Evolutionary conservation across 2,797 vertebrate genomes (phyloP), one percentile per base, ranked within the genome.

Genomic region (Enteromius unitaeniatus): DNA sequence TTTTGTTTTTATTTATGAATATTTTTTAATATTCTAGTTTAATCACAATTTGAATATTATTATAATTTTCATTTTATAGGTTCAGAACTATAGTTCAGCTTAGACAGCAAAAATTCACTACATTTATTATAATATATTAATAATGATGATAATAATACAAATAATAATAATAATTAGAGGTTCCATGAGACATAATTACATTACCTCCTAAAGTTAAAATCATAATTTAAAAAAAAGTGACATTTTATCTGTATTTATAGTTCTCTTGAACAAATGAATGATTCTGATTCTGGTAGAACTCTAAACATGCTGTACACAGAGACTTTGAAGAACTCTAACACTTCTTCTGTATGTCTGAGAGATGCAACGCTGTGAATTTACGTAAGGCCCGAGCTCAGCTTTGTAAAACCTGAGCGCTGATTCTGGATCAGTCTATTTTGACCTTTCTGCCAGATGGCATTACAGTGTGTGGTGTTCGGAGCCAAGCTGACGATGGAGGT

Each of bases 371-470:
- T 79, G 40, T 37, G 31, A 45, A 76, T 84, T 87, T 86, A 80
- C n/a, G 5, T 78, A 69, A 84, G 68, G 62, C 69, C 76, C 60
- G 49, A 79, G 62, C 64, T 73, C 26, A 77, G 58, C 84, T 85
- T 80, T 85, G 70, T 42, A 70, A 88, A 88, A 76, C 86, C 86
- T 89, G 88, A 76, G 79, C 72, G 49, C 82, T 70, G 81, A 89
- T 42, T 86, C 45, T 85, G 88, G 86, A 89, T 86, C 82, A 83
- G 83, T 75, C n/a, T 68, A 77, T 86, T 89, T 79, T 91, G 90
- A 92, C 91, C 89, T 92, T 93, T 90, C 85, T 92, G 89, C 90
- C 89, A 89, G 88, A 89, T 88, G 89, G 80, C 87, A 88, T 91
- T 93, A 88, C 77, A 87, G 85, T 86, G 83, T 85, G 86, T 77